Evolutionary conservation across 2,888 invertebrate species (phyloP).

Genomic region (Nycteola revayana): DNA sequence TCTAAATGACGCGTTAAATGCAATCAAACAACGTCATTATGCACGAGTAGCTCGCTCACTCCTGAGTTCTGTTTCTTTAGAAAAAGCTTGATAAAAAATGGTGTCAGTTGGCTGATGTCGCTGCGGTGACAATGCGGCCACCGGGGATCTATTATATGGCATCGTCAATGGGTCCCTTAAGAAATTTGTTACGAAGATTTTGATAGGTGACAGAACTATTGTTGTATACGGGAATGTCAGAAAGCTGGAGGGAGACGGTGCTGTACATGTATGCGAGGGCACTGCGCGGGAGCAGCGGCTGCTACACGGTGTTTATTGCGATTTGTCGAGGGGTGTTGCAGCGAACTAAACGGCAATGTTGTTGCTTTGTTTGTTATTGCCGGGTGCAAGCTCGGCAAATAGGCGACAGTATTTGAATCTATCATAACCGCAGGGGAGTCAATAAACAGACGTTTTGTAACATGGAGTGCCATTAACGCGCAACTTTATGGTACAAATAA

Average conservation of each 20-base stretch:
- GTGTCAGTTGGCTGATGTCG: conserved; percentile 56
- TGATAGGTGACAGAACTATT: conserved; percentile 59
- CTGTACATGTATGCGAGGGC: conserved; percentile 39
- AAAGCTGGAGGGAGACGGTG: conserved; percentile 16
- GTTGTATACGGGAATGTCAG: conserved; percentile 30
- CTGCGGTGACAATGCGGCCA: conserved; percentile 55
- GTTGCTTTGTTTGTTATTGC: conserved; percentile 51
- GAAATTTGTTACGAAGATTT: conserved; percentile 71
- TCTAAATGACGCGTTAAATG: conserved; percentile 72
- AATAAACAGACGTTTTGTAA: conserved; percentile 30
- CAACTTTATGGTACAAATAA: conserved; percentile 28
- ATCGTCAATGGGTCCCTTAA: conserved; percentile 61
- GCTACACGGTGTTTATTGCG: conserved; percentile 52
- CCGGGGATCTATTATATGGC: conserved; percentile 58
- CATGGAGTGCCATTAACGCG: conserved; percentile 30
- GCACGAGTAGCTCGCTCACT: conserved; percentile 53
- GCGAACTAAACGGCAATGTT: conserved; percentile 54
- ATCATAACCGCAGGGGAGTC: conserved; percentile 36
- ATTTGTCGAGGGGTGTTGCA: conserved; percentile 59
- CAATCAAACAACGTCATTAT: conserved; percentile 69
- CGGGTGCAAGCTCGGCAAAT: conserved; percentile 38
- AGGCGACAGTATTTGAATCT: conserved; percentile 28
- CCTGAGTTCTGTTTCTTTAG: conserved; percentile 38
- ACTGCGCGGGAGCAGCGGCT: conserved; percentile 33
- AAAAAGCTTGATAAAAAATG: conserved; percentile 60